Evolutionary conservation across 2,888 invertebrate species (phyloP).

Genomic region (Pteria penguin): DNA sequence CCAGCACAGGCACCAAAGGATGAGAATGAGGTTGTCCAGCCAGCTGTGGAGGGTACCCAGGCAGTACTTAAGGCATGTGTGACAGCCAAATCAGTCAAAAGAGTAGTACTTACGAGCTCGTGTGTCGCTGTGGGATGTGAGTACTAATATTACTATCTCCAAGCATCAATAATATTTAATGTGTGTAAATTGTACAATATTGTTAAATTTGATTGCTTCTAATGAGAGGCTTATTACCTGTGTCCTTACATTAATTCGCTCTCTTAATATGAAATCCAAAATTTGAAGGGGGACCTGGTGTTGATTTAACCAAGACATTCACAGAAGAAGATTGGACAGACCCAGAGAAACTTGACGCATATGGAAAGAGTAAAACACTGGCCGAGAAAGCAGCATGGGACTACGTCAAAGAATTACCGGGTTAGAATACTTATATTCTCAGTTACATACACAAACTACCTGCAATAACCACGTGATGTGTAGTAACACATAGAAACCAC

Average conservation of each 20-base stretch:
- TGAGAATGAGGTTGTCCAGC: slow-evolving; percentile 79
- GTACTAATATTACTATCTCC: no score
- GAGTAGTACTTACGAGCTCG: slow-evolving; percentile 82
- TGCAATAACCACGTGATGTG: no score
- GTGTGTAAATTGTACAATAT: no score
- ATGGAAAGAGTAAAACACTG: slow-evolving; percentile 81
- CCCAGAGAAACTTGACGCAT: slow-evolving; percentile 75
- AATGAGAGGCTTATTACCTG: no score
- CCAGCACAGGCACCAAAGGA: slow-evolving; percentile 76
- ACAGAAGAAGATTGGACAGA: slow-evolving; percentile 81
- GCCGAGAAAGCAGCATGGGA: slow-evolving; percentile 83
- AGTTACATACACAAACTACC: neutral
- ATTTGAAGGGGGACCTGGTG: slow-evolving; percentile 54
- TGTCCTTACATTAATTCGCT: no score
- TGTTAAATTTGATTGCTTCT: no score
- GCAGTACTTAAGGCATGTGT: slow-evolving; percentile 81
- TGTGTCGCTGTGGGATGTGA: slow-evolving; percentile 79
- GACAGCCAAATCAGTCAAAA: slow-evolving; percentile 80
- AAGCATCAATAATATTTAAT: no score
- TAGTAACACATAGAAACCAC: no score
- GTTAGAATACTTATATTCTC: slow-evolving; percentile 55
- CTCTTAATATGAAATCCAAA: no score
- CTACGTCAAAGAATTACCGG: slow-evolving; percentile 81
- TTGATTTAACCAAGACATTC: slow-evolving; percentile 75
- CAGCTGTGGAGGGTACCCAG: slow-evolving; percentile 81